These are phyloP conservation scores for Ondatra zibethicus DNA, from an alignment of 2,113 vertebrate genomes.

Conservation along the genomic window DNA sequence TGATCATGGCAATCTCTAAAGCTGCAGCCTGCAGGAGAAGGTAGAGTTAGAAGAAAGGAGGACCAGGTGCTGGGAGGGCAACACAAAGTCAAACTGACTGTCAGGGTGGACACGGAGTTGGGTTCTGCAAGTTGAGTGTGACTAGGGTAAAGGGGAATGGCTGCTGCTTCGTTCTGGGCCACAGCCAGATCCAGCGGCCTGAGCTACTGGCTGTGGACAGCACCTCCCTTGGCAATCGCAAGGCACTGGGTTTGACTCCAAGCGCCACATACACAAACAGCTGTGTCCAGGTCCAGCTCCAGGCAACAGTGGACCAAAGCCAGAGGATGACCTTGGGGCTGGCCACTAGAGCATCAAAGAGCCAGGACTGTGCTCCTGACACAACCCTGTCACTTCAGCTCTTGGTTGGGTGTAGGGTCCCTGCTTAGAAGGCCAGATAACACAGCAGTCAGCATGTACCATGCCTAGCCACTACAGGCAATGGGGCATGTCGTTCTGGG, in stretches of 20 bases:
- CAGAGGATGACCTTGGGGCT: background rate
- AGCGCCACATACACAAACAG: background rate
- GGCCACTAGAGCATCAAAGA: background rate
- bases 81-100: background rate
- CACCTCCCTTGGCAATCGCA: background rate
- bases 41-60: fast-evolving
- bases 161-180: background rate
- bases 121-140: too few species aligned
- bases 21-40: constrained; percentile 81
- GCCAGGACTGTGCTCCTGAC: background rate
- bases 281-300: background rate
- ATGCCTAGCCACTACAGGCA: background rate
- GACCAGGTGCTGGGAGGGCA: background rate
- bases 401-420: background rate
- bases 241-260: background rate
- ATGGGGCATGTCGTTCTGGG: background rate
- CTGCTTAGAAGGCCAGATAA: background rate
- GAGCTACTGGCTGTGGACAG: background rate
- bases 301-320: background rate
- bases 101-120: background rate
- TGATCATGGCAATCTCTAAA: constrained; percentile 82
- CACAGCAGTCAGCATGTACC: background rate
- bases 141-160: background rate
- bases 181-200: background rate
- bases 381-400: background rate